These are phyloP conservation scores for Meleagris gallopavo DNA, from an alignment of 2,113 vertebrate species.

Conservation along the genomic window DNA sequence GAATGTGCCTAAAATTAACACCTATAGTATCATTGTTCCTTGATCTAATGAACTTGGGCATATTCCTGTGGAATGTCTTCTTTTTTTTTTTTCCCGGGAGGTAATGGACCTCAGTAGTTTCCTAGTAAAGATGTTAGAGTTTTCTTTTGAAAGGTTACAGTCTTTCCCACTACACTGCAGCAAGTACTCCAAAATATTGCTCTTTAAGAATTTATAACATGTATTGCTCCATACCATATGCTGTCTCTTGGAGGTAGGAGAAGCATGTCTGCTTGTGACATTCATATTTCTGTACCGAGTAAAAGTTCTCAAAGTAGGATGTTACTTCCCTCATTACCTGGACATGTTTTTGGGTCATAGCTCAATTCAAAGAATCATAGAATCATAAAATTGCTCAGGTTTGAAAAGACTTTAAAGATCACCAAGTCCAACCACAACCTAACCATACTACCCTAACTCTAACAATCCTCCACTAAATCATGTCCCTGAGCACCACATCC, in stretches of 20 bases:
- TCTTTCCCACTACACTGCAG: not conserved
- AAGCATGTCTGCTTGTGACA: fast-evolving
- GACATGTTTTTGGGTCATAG: not conserved
- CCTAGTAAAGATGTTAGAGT: not conserved
- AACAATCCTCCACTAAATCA: too few relatives aligned
- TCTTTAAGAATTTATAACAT: not conserved
- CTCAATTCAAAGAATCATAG: not conserved
- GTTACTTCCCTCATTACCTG: not conserved
- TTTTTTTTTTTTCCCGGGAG: not conserved
- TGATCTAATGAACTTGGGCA: not conserved
- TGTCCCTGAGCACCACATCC: too few relatives aligned
- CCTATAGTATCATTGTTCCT: fast-evolving
- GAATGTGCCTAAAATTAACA: not conserved
- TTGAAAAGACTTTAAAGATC: too few relatives aligned
- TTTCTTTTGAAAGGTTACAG: not conserved
- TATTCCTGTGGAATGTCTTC: not conserved
- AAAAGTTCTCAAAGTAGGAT: not conserved
- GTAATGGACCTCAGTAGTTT: not conserved
- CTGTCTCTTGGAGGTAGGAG: not conserved
- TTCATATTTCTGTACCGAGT: not conserved
- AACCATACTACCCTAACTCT: too few relatives aligned
- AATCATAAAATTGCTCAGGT: too few relatives aligned
- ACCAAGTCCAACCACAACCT: too few relatives aligned
- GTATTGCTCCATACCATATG: not conserved
- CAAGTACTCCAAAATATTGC: not conserved